Evolutionary conservation across 1,140 invertebrate species (phyloP).

Genomic region (Pentalonia nigronervosa): DNA sequence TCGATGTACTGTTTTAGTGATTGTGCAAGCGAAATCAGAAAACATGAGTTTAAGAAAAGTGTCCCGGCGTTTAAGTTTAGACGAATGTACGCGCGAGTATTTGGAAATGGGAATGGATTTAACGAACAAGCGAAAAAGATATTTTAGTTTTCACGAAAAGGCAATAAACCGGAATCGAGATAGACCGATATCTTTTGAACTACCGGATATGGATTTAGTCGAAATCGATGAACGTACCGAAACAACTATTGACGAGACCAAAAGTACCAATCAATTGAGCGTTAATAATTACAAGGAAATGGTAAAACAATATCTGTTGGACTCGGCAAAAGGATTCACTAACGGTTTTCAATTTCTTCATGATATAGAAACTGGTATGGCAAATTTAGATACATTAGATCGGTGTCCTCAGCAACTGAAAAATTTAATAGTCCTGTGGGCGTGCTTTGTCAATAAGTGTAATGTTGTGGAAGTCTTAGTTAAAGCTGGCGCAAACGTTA

Average conservation of each 20-base stretch:
- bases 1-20: neutral
- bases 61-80: neutral
- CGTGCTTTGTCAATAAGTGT: conserved; percentile 73
- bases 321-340: conserved; percentile 73
- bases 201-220: neutral
- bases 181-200: neutral
- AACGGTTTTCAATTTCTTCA: conserved; percentile 73
- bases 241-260: conserved; percentile 72
- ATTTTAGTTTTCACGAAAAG: conserved; percentile 49
- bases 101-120: conserved; percentile 56
- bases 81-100: conserved; percentile 45
- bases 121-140: conserved; percentile 32
- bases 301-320: conserved; percentile 73
- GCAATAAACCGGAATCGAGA: neutral
- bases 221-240: conserved; percentile 34
- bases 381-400: conserved; percentile 66
- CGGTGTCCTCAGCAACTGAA: conserved; percentile 24
- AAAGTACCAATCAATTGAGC: conserved; percentile 70
- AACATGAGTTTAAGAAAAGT: conserved; percentile 29
- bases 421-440: conserved; percentile 72
- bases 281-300: conserved; percentile 77
- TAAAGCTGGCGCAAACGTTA: conserved; percentile 71
- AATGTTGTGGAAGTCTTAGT: conserved; percentile 71
- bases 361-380: conserved; percentile 72
- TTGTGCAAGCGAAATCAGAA: neutral